phyloP scores from a whole-genome alignment of 1,140 invertebrate genomes.

The Homarus americanus region DNA sequence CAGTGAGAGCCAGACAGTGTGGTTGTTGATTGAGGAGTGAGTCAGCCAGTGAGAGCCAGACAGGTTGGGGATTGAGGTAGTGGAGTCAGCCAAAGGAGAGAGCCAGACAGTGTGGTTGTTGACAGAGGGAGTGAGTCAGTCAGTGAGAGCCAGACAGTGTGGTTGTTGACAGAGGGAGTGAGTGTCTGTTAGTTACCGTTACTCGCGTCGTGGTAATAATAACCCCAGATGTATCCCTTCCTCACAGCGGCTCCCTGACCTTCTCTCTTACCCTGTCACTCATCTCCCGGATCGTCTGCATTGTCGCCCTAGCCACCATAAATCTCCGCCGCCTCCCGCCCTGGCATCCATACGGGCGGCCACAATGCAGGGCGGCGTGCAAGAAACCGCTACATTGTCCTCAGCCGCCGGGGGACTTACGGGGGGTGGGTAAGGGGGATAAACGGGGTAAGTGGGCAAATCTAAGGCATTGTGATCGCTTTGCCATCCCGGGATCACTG shows the following conservation, averaged over 20 bases:
- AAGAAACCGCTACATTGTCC: conserved; percentile 7
- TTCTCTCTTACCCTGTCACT: neutral
- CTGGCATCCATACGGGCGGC: neutral
- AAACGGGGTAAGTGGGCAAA: neutral
- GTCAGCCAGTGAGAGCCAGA: no score
- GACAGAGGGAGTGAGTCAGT: no score
- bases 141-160: no score
- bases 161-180: no score
- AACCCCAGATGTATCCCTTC: neutral
- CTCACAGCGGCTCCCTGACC: neutral
- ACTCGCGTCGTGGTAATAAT: no score
- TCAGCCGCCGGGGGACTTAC: neutral
- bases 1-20: no score
- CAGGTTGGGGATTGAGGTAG: no score
- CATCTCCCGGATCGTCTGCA: neutral
- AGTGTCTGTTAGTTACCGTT: no score
- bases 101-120: no score
- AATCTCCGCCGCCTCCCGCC: neutral
- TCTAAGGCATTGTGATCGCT: neutral
- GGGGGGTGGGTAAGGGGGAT: neutral
- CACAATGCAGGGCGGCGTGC: neutral
- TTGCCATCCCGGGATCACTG: neutral
- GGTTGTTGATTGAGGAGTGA: no score
- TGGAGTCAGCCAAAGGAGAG: no score
- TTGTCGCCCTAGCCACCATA: neutral